phyloP scores from a whole-genome alignment of 2,797 vertebrate species.

The Cossypha dichroa region DNA sequence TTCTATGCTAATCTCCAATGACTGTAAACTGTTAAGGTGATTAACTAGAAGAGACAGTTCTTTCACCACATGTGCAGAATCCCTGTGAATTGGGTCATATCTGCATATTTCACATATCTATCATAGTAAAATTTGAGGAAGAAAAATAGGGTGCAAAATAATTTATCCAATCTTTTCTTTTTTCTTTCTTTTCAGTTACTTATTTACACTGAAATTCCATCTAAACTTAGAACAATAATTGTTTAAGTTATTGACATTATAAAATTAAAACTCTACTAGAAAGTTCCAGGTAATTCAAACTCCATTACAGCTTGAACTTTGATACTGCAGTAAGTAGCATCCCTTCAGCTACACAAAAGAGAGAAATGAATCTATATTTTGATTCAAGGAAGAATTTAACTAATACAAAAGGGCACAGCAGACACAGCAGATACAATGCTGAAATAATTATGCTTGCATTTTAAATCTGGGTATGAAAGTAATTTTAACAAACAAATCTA shows the following conservation, averaged over 20 bases:
- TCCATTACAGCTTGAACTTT: neutral
- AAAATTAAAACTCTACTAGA: neutral
- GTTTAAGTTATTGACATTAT: neutral
- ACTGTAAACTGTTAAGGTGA: conserved; percentile 46
- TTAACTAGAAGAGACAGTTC: conserved; percentile 40
- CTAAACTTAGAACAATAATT: neutral
- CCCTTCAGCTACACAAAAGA: neutral
- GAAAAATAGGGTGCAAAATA: neutral
- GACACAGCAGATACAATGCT: neutral
- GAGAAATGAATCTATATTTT: neutral
- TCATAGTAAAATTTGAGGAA: neutral
- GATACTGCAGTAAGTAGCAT: neutral
- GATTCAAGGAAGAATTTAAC: neutral
- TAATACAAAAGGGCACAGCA: neutral
- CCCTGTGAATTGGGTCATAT: neutral
- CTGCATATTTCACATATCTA: neutral
- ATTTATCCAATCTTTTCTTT: neutral
- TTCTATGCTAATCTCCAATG: neutral
- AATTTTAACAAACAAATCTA: neutral
- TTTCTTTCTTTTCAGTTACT: neutral
- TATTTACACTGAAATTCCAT: neutral
- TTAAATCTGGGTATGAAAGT: neutral
- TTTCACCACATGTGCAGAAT: neutral
- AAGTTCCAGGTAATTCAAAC: neutral
- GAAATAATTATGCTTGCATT: neutral